Evolutionary conservation across 2,113 vertebrate genomes (phyloP), one percentile per base, ranked within the genome.

Genomic region (Manacus vitellinus): DNA sequence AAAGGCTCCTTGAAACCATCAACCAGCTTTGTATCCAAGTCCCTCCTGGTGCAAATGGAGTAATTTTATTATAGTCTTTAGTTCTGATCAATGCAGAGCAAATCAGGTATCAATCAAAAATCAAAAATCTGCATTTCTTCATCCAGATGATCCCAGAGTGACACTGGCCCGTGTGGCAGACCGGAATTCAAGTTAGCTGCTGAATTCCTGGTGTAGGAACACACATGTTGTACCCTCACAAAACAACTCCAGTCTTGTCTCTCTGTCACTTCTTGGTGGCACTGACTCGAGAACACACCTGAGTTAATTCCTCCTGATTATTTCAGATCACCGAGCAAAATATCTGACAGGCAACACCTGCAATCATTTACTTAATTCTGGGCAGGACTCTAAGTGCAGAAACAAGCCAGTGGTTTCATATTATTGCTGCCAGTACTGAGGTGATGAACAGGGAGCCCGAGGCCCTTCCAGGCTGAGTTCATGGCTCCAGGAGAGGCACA

Each of bases 21-120:
- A 39, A 92, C 72, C 61, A 63, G 22, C 77, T 96, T 92, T 91
- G 24, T 82, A 94, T 81, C 43, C 85, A 37, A 84, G 88, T 75
- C 82, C 81, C 89, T 96, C 88, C 88, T 22, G 68, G 79, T 88
- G 79, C 89, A 92, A 97, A 95, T 46, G 41, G 89, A 85, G 83
- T 72, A n/a, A 78, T 90, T 92, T 78, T 73, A 72, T 93, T 72
- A 16, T 58, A 31, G 63, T 63, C 43, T 95, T 82, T 88, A 31
- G 21, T 23, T 28, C 72, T 74, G 89, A 93, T 81, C 78, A 78
- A 85, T 14, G 49, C 54, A 4, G 49, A 81, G 52, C 61, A 88
- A 78, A 90, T 78, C 89, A 93, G 72, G 74, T 61, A 86, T 81
- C 95, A 63, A 71, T 43, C 66, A 91, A 52, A 27, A 52, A 27